phyloP scores from a whole-genome alignment of 1,140 invertebrate genomes.

The Drosophila sulfurigaster region DNA sequence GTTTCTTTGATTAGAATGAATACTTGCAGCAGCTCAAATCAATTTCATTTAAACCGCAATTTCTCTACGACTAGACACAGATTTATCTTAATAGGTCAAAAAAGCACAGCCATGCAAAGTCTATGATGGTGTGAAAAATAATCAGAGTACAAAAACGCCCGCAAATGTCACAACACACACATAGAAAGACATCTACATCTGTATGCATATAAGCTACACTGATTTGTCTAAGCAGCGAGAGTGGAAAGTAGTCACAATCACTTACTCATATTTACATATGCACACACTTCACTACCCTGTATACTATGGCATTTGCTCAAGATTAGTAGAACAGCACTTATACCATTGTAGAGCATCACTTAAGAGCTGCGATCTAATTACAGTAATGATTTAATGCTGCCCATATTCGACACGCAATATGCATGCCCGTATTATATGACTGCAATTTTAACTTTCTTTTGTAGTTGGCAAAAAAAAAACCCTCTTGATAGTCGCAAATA shows the following conservation, averaged over 20 bases:
- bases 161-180: not conserved
- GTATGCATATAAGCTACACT: not conserved
- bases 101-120: conserved; percentile 16
- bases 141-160: not conserved
- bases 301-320: not conserved
- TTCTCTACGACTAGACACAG: conserved; percentile 10
- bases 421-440: conserved; percentile 1
- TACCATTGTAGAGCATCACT: not conserved
- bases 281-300: not conserved
- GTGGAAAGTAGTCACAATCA: not conserved
- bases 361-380: conserved; percentile 1
- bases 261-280: not conserved
- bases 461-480: not conserved
- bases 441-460: conserved; percentile 24
- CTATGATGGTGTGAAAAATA: not conserved
- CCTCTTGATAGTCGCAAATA: conserved; percentile 11
- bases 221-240: not conserved
- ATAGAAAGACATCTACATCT: not conserved
- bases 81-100: conserved; percentile 45
- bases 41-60: conserved; percentile 20
- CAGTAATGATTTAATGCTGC: not conserved
- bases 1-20: not conserved
- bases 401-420: conserved; percentile 7
- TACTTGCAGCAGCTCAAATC: not conserved
- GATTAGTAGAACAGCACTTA: not conserved